phyloP scores from a whole-genome alignment of 2,888 invertebrate species.

The Idaea dimidiata region DNA sequence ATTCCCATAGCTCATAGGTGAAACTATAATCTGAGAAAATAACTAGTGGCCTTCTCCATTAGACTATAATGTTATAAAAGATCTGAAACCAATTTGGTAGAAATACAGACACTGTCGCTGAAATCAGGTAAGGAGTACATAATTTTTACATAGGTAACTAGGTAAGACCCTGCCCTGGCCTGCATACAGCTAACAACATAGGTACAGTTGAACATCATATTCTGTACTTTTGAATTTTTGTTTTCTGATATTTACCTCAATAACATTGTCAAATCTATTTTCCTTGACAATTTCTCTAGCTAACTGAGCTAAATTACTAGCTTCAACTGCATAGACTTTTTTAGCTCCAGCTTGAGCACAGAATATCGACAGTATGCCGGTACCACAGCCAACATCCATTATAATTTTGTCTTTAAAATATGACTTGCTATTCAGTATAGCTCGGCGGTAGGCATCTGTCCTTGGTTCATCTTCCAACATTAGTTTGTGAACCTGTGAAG shows the following conservation, averaged over 20 bases:
- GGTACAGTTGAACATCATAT: no score
- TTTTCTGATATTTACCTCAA: constrained; percentile 74
- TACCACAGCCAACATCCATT: constrained; percentile 92
- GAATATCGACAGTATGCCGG: constrained; percentile 93
- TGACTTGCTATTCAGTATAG: constrained; percentile 85
- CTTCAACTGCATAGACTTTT: constrained; percentile 92
- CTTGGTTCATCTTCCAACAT: constrained; percentile 90
- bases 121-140: no score
- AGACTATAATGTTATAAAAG: no score
- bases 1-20: background rate
- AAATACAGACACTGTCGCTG: no score
- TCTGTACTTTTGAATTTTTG: no score
- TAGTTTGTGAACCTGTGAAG: constrained; percentile 85
- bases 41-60: no score
- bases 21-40: no score
- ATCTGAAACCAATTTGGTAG: no score
- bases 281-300: constrained; percentile 85
- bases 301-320: constrained; percentile 84
- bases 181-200: no score
- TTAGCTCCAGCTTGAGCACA: constrained; percentile 95
- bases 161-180: no score
- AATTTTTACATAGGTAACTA: no score
- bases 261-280: constrained; percentile 84
- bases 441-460: constrained; percentile 89
- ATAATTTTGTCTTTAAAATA: constrained; percentile 89